Conservation (phyloP, 2,113 vertebrate species). For the Vulpes vulpes region DNA sequence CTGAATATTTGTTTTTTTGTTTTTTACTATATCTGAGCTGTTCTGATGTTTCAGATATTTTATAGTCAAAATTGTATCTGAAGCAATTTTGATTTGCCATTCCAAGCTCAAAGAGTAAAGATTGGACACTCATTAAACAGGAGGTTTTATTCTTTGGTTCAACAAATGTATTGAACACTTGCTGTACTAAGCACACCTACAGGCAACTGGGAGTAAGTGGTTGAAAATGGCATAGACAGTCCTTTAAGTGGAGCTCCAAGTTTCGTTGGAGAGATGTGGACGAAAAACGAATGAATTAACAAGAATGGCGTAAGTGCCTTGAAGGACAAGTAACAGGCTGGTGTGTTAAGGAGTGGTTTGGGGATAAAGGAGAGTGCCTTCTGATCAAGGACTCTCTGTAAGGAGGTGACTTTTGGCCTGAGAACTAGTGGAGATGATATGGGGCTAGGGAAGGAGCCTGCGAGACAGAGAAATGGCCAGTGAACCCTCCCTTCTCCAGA, state of each 20-base stretch:
- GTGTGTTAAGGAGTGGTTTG: background rate
- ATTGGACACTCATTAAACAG: background rate
- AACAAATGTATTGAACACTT: background rate
- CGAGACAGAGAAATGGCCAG: background rate
- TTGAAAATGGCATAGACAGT: background rate
- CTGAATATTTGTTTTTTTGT: background rate
- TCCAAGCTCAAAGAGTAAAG: background rate
- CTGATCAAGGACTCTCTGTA: background rate
- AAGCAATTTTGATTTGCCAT: background rate
- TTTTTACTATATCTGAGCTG: background rate
- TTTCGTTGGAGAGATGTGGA: background rate
- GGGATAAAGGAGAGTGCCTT: background rate
- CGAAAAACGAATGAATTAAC: background rate
- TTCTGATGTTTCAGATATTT: background rate
- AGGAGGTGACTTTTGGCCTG: background rate
- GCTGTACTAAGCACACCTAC: background rate
- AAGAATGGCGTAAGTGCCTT: background rate
- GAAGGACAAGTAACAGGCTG: background rate
- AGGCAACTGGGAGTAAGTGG: background rate
- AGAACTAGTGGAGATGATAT: background rate
- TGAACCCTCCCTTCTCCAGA: fast-evolving
- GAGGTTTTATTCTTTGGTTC: background rate
- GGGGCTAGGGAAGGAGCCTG: background rate
- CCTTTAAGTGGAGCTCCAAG: background rate
- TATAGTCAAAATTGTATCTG: background rate